Base-by-base conservation (phyloP, 2,888 invertebrate genomes). In the Trissonchulus latispiculum region DNA sequence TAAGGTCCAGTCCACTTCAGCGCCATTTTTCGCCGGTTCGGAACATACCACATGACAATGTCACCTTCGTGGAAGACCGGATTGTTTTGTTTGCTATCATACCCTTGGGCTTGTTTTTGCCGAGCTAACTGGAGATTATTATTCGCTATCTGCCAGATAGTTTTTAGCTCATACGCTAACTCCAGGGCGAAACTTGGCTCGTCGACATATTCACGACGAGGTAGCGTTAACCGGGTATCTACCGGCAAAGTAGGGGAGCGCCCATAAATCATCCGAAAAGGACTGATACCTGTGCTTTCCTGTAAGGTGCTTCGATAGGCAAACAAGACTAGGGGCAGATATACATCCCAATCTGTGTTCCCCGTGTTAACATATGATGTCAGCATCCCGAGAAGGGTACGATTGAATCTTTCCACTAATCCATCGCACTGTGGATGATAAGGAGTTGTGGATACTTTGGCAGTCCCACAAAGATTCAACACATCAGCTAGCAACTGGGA, bases 271-370 rank as follows among this genome's bases (percentile, higher is more conserved):
- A n/a, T n/a, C n/a, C n/a, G n/a, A n/a, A n/a, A 76, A 8, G 78
- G 79, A 1, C 74, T 75, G 59, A 75, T 66, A 0, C 69, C 66
- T 1, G 77, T 78, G 8, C 70, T 72, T 3, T 75, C 36, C 33
- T 79, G 76, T 2, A 72, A 35, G 1, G 74, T 76, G 0, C 75
- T 71, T 31, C 78, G 75, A 70, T 80, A 80, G 1, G 78, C 78
- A 72, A 77, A 77, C 2, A 76, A 70, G 2, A 78, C 74, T n/a
- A 76, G 73, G 1, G 74, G 75, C 3, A 80, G 66, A 61, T 73
- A 74, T 23, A 75, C 8, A 72, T 81, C 80, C 80, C 80, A 81
- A 36, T 77, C 70, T n/a, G 29, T 35, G 15, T 70, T 28, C 8
- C 31, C 28, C 18, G 29, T 28, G 33, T 64, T 64, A 15, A 33